phyloP scores from a whole-genome alignment of 2,888 invertebrate species.

The Blomia tropicalis region DNA sequence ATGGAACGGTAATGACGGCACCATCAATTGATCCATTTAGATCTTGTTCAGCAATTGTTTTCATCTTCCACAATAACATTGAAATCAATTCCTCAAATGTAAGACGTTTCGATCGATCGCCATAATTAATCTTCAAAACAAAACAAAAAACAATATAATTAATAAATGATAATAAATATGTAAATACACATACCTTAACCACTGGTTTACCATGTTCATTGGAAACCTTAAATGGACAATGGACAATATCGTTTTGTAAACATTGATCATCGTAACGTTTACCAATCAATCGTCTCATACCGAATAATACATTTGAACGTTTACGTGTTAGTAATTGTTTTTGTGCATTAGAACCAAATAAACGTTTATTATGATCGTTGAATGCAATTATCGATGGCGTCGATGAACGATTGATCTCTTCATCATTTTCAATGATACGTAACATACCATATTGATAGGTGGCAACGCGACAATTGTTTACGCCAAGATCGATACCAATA shows the following conservation, averaged over 20 bases:
- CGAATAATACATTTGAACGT: neutral
- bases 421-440: neutral
- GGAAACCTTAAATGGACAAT: neutral
- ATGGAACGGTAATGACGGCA: neutral
- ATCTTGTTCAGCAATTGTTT: neutral
- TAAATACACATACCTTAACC: neutral
- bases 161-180: too few species aligned
- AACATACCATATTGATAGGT: neutral
- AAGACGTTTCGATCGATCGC: neutral
- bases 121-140: neutral
- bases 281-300: neutral
- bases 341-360: neutral
- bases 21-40: neutral
- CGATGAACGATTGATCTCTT: neutral
- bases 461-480: neutral
- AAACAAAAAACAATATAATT: too few species aligned
- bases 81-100: neutral
- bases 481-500: neutral
- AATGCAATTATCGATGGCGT: neutral
- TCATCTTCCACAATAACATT: neutral
- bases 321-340: neutral
- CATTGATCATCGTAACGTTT: neutral
- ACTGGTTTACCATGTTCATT: neutral
- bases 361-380: neutral
- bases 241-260: neutral